Evolutionary conservation across 2,888 invertebrate species (phyloP), one percentile per base, ranked within the genome.

Genomic region (Pristionchus mayeri): DNA sequence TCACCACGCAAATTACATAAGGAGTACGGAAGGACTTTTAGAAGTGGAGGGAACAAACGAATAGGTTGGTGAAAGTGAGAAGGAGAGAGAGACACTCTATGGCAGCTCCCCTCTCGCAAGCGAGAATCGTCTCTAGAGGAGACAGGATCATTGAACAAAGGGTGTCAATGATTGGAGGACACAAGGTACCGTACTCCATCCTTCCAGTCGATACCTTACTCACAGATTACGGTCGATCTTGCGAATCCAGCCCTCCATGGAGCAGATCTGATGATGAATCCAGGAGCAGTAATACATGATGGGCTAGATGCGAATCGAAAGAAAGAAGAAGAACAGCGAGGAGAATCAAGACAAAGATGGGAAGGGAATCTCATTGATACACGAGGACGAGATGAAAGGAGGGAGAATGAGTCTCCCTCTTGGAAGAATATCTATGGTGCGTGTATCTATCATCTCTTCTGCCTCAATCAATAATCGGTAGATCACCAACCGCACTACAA

Each of bases 191-290:
- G 48, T 44, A 44, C 44, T 44, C 44, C 44, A 9, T 13, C 44
- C 44, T 9, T 16, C 27, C 30, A 48, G 24, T 76, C 48, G 24
- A 76, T 50, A 50, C n/a, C n/a, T 44, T 37, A 6, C 27, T 50
- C 18, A 18, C 27, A 82, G 82, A 40, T 83, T 30, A 83, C 83
- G 9, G 83, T 83, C 18, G 71, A 83, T 50, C 34, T 83, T 1
- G 21, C 71, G 18, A 71, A 83, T 52, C 83, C 83, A 16, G 21
- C 21, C 7, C 83, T 83, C 7, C 71, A 83, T 21, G 83, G 83
- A 27, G 83, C 40, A 18, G 71, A 83, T 83, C 71, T 83, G 3
- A 83, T 83, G 34, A 67, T 71, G 50, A 71, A 83, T 67, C 83
- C 83, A 13, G 83, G 83, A 18, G 83, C 83, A n/a, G 21, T 83